These are phyloP conservation scores for Nipponacmea schrenckii DNA, from an alignment of 2,888 invertebrate species.

Conservation along the genomic window DNA sequence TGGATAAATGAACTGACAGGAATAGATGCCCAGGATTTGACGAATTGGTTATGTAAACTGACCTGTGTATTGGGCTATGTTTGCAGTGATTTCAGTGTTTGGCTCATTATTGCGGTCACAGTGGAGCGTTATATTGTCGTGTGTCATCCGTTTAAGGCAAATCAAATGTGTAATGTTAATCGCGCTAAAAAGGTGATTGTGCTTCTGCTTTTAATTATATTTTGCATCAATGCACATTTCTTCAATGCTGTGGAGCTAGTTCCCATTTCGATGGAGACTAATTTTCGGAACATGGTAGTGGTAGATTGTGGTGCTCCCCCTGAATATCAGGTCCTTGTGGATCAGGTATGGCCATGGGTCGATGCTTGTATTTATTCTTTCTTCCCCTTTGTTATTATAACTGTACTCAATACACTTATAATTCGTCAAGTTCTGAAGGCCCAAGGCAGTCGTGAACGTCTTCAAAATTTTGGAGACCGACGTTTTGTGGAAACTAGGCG, in stretches of 20 bases:
- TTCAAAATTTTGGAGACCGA: constrained; percentile 18
- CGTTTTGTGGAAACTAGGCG: constrained; percentile 9
- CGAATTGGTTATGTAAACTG: constrained; percentile 58
- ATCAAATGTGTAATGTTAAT: constrained; percentile 51
- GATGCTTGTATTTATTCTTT: constrained; percentile 62
- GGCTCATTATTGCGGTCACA: constrained; percentile 65
- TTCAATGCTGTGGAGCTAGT: constrained; percentile 55
- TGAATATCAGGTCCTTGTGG: constrained; percentile 36
- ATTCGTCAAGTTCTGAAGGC: constrained; percentile 56
- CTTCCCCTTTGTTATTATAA: constrained; percentile 56
- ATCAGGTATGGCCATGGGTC: constrained; percentile 62
- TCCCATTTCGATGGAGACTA: constrained; percentile 27
- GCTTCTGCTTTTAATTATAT: constrained; percentile 43
- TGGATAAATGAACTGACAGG: constrained; percentile 61
- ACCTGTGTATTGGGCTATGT: constrained; percentile 55
- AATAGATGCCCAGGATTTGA: constrained; percentile 48
- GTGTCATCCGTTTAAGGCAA: constrained; percentile 59
- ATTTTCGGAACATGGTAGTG: constrained; percentile 22
- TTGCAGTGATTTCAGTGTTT: constrained; percentile 62
- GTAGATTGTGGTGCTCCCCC: constrained; percentile 37
- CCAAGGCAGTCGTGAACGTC: constrained; percentile 13
- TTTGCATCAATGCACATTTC: constrained; percentile 58
- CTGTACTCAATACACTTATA: constrained; percentile 58
- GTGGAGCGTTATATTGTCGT: constrained; percentile 65
- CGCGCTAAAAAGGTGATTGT: constrained; percentile 55